These are phyloP conservation scores for Accipiter cooperii DNA, from an alignment of 2,113 vertebrate species.

Conservation along the genomic window DNA sequence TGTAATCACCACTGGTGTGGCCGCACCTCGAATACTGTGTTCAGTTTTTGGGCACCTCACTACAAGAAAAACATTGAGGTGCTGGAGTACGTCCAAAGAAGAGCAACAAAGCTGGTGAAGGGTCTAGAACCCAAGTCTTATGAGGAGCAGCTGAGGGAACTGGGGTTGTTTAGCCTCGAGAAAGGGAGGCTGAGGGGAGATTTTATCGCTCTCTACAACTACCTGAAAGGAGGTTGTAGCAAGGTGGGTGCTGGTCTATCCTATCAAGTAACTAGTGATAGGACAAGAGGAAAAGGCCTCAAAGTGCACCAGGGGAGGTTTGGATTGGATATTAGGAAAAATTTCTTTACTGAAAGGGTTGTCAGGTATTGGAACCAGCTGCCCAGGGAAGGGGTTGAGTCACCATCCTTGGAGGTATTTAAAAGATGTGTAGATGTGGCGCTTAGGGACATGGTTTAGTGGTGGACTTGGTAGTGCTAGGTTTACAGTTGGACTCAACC, in stretches of 20 bases:
- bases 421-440: rapidly evolving
- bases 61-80: background rate
- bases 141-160: background rate
- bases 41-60: background rate
- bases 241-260: background rate
- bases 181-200: background rate
- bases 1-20: background rate
- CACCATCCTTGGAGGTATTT: background rate
- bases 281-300: background rate
- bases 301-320: background rate
- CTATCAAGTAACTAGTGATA: background rate
- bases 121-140: background rate
- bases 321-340: background rate
- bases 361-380: background rate
- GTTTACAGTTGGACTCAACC: background rate
- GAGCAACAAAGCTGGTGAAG: background rate
- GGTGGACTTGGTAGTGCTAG: background rate
- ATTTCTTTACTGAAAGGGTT: no score
- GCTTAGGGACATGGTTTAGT: background rate
- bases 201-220: background rate
- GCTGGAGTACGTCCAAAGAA: background rate
- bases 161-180: background rate
- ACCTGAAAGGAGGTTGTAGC: background rate
- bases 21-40: background rate
- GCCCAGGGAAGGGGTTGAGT: background rate